Evolutionary conservation across 2,797 vertebrate species (phyloP), one percentile per base, ranked within the genome.

Genomic region (Crypturellus tataupa): DNA sequence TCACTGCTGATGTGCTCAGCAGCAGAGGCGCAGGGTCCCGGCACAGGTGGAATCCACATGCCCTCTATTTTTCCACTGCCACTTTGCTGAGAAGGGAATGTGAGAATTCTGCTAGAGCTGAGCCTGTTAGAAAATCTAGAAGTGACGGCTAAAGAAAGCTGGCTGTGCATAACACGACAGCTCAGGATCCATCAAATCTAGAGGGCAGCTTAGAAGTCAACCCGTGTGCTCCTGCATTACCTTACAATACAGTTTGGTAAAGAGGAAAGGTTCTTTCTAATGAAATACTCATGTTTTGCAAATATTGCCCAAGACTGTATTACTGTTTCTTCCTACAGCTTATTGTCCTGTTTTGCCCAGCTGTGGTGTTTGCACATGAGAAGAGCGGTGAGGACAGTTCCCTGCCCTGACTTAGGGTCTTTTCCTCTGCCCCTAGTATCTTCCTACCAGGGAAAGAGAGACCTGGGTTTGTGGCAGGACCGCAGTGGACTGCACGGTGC

Each of bases 11-110:
- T 35, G 51, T 60, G 80, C 58, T 83, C n/a, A 51, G 7, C 49
- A 59, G 12, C 3, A 19, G 68, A 72, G 23, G 10, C 42, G 3
- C 65, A 15, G 14, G 81, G 37, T 37, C 67, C 67, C 71, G 59
- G 71, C 29, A 33, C 33, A 3, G 1, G 2, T 10, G 55, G 58
- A 13, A 77, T 35, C 40, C 63, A n/a, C 18, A 21, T 0, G 0
- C 63, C 76, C 42, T 19, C 51, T 68, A 18, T 31, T 1, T 15
- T 24, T n/a, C 46, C 2, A 1, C 15, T 6, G 37, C 12, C 29
- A 63, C 1, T 64, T 44, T 31, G 53, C 58, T n/a, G 35, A 80
- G 60, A 82, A 62, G 25, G 29, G 58, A 89, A 75, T 12, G 15
- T 31, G 29, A 80, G 65, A 81, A 64, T 13, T 6, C 18, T 73